A percentile compares a stretch with the other conserved stretches of the same genome.
Conservation (phyloP, 2,113 vertebrate genomes). For the Pituophis catenifer region DNA sequence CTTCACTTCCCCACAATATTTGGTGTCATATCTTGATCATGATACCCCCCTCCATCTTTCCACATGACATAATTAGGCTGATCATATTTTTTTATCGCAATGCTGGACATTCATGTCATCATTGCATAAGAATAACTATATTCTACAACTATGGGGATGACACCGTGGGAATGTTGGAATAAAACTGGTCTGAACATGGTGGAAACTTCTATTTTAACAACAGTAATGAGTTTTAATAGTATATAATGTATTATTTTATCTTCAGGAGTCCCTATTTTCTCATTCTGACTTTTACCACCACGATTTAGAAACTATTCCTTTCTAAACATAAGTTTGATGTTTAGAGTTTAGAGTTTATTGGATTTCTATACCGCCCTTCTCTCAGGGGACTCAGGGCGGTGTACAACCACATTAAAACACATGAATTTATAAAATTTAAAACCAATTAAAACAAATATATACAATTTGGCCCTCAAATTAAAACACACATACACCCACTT, state of each 20-base stretch:
- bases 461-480: no score
- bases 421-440: no score
- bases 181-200: neutral
- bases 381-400: no score
- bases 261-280: neutral
- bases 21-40: neutral
- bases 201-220: neutral
- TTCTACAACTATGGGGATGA: neutral
- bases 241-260: neutral
- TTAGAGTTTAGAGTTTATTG: no score
- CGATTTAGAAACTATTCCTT: neutral
- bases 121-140: neutral
- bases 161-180: neutral
- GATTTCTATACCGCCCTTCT: no score
- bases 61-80: neutral
- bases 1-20: neutral
- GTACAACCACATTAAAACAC: no score
- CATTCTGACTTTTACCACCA: neutral
- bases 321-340: neutral
- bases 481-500: no score
- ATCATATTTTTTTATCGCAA: neutral
- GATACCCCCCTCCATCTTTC: neutral
- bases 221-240: neutral
- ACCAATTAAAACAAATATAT: no score
- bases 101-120: neutral